Conservation (phyloP, 2,797 vertebrate genomes). For the Pseudochromis fuscus region DNA sequence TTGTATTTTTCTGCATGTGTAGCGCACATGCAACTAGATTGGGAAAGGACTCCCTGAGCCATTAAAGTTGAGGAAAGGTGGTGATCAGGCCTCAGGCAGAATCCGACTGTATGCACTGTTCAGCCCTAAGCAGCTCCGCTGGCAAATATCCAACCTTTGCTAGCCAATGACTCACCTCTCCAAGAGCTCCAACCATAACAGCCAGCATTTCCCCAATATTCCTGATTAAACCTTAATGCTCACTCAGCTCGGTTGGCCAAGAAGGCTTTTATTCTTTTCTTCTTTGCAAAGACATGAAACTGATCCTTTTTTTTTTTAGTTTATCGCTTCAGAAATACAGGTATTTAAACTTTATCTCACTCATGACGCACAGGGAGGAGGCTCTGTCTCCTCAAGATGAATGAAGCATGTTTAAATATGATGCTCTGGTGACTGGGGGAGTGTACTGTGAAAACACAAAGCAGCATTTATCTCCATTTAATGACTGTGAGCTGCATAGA, state of each 20-base stretch:
- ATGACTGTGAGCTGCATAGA: slow-evolving; percentile 33
- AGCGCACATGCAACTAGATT: slow-evolving; percentile 17
- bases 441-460: slow-evolving; percentile 41
- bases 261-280: slow-evolving; percentile 82
- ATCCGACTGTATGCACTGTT: slow-evolving; percentile 51
- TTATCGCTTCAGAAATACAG: slow-evolving; percentile 38
- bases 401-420: slow-evolving; percentile 4
- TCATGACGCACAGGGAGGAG: slow-evolving; percentile 1
- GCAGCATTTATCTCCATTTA: slow-evolving; percentile 52
- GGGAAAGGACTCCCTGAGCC: slow-evolving; percentile 45
- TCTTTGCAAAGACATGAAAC: slow-evolving; percentile 67
- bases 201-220: slow-evolving; percentile 78
- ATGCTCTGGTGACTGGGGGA: slow-evolving; percentile 13
- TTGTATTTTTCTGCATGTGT: slow-evolving; percentile 37
- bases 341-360: slow-evolving; percentile 37
- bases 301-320: slow-evolving; percentile 68
- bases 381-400: slow-evolving; percentile 18
- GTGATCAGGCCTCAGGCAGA: slow-evolving; percentile 47
- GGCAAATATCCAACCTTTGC: slow-evolving; percentile 70
- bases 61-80: slow-evolving; percentile 53
- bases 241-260: slow-evolving; percentile 70
- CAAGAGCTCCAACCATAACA: slow-evolving; percentile 77
- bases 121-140: slow-evolving; percentile 61
- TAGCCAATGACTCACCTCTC: slow-evolving; percentile 81
- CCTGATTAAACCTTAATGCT: slow-evolving; percentile 83